Evolutionary conservation across 2,113 vertebrate species (phyloP).

Genomic region (Lagopus muta): DNA sequence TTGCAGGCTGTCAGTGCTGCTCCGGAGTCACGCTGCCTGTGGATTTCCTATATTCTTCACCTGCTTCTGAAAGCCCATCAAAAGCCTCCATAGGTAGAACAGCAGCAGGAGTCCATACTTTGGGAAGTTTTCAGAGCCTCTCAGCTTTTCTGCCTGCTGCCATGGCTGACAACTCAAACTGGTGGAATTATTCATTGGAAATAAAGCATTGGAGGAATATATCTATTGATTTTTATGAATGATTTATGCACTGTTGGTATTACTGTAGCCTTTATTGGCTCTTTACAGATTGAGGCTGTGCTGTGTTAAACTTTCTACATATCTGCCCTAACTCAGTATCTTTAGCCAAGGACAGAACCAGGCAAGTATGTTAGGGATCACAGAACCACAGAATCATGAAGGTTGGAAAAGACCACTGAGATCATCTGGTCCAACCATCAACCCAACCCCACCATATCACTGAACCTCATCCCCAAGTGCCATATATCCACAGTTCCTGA

Average conservation of each 20-base stretch:
- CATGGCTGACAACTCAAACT: not conserved
- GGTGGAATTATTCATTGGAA: slow-evolving; percentile 21
- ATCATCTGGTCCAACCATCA: no score
- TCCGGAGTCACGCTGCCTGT: not conserved
- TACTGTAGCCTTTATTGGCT: not conserved
- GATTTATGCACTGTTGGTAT: not conserved
- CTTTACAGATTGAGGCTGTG: not conserved
- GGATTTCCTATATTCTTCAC: not conserved
- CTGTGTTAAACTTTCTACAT: not conserved
- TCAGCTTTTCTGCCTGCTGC: slow-evolving; percentile 4
- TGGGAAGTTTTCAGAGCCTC: not conserved
- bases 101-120: not conserved
- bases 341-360: not conserved
- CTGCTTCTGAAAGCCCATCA: not conserved
- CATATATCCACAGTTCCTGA: no score
- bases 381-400: no score
- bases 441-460: no score
- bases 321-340: fast-evolving
- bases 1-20: not conserved
- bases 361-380: not conserved
- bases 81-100: not conserved
- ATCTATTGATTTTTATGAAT: not conserved
- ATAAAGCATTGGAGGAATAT: not conserved
- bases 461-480: no score
- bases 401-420: no score